A percentile compares a stretch with the other conserved stretches of the same genome.
Conservation (phyloP, 2,113 vertebrate species). For the Phrynosoma blainvillii region DNA sequence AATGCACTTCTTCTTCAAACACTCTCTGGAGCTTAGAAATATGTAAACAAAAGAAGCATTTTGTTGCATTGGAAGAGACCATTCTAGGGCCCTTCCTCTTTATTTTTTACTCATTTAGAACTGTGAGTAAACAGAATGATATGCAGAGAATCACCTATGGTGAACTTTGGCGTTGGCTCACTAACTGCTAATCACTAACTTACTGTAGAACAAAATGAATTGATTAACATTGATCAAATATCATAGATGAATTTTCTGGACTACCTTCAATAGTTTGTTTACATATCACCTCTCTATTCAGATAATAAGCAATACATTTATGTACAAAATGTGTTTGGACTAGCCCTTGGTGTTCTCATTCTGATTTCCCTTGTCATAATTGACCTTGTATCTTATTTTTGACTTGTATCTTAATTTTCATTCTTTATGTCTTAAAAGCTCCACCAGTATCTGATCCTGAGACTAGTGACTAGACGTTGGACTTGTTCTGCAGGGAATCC, state of each 20-base stretch:
- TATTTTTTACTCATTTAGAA: not conserved
- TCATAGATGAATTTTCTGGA: not conserved
- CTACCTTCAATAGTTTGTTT: not conserved
- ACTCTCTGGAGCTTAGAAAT: conserved; percentile 13
- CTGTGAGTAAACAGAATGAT: not conserved
- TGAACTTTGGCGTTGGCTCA: not conserved
- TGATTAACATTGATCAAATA: not conserved
- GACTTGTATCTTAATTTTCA: not conserved
- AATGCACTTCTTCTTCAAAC: not conserved
- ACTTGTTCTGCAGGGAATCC: not conserved
- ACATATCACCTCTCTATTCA: not conserved
- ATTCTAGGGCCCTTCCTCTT: not conserved
- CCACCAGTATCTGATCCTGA: not conserved
- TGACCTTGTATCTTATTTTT: not conserved
- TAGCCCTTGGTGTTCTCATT: not conserved
- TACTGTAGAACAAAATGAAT: not conserved
- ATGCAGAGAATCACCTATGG: not conserved
- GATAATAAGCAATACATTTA: not conserved
- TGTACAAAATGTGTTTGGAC: not conserved
- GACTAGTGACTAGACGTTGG: not conserved
- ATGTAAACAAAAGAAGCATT: conserved; percentile 14
- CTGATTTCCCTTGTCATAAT: not conserved
- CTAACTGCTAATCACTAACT: not conserved
- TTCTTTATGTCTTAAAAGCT: not conserved
- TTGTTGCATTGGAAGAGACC: not conserved